Base-by-base conservation (phyloP, 2,888 invertebrate genomes). In the Ganaspis brasiliensis region DNA sequence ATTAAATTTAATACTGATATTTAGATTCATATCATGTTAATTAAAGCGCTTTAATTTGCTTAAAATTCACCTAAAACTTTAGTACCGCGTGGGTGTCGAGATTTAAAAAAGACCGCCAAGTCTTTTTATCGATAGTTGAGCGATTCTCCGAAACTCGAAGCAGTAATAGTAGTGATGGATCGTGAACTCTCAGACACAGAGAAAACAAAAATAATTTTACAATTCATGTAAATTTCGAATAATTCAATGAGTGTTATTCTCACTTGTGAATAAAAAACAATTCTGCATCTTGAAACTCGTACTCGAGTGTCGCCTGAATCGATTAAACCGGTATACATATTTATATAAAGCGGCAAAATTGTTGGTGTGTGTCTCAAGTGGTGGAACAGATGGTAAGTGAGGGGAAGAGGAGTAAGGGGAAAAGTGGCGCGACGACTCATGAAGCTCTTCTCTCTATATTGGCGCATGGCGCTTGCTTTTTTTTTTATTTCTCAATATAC, bases 61-160 rank as follows among this genome's bases (percentile, higher is more conserved):
- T 31, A 31, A 31, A 31, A 31, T 31, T 31, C 31, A 4, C 31
- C 31, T 31, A 31, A 31, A 31, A 31, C 6, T 31, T 31, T 4
- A 16, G n/a, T 1, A 63, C 6, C 24, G 0, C 12, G n/a, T 24
- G 14, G 24, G 24, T 10, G 45, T 5, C 19, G 14, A 24, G n/a
- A 24, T 21, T 67, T 45, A 24, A 67, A 67, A 67, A 67, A 67
- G 45, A 24, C 67, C 67, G 67, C 67, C 67, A 67, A 8, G 10
- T 5, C 12, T 8, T 40, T 24, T 67, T 67, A 16, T 16, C 19
- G 6, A 67, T 21, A 67, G n/a, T 14, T 45, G 8, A 45, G 21
- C 67, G 40, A 67, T 45, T 45, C 67, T n/a, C 31, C 24, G 45
- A 67, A 40, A 45, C 24, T 24, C 40, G 21, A 40, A 31, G 21